These are phyloP conservation scores for Oceanodroma leucorhoa DNA, from an alignment of 2,797 vertebrate species.

Conservation along the genomic window DNA sequence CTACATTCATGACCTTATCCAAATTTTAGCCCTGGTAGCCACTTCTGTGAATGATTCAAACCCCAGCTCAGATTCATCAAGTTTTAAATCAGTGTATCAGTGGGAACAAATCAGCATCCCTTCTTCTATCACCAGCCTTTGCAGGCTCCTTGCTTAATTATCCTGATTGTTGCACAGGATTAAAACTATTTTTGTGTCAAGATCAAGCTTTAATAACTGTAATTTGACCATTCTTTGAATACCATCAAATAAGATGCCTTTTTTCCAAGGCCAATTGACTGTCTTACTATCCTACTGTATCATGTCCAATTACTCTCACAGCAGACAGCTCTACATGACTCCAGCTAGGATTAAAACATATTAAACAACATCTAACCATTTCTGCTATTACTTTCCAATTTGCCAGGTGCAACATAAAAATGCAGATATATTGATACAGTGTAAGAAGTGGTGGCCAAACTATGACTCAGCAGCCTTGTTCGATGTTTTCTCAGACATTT, in stretches of 20 bases:
- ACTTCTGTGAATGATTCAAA: background rate
- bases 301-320: background rate
- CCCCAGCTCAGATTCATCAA: background rate
- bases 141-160: slow-evolving; percentile 6
- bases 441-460: background rate
- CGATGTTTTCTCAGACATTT: background rate
- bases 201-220: slow-evolving; percentile 12
- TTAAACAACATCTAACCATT: background rate
- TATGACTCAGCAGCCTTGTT: background rate
- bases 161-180: background rate
- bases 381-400: background rate
- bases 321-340: background rate
- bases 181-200: slow-evolving; percentile 34
- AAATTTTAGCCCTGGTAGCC: slow-evolving; percentile 20
- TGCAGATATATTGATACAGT: background rate
- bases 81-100: slow-evolving; percentile 28
- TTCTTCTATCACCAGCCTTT: background rate
- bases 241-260: background rate
- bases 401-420: background rate
- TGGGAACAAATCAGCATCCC: slow-evolving; percentile 12
- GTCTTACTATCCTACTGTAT: background rate
- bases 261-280: background rate
- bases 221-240: slow-evolving; percentile 14
- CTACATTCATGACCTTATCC: slow-evolving; percentile 16
- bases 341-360: background rate